Conservation (phyloP, 2,797 vertebrate species). For the Cetoscarus ocellatus region DNA sequence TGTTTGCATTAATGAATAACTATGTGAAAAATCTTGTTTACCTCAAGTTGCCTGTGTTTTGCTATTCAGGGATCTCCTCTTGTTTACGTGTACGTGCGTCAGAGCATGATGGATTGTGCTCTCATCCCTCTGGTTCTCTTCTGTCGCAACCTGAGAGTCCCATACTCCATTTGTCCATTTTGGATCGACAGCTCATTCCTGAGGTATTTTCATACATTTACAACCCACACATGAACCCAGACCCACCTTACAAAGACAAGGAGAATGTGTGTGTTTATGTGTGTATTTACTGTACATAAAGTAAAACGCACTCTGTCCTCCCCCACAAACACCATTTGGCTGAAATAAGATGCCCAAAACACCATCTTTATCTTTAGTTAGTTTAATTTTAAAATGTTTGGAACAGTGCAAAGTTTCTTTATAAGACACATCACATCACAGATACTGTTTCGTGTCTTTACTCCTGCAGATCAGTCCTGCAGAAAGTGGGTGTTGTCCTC, state of each 20-base stretch:
- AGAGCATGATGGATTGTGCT: conserved; percentile 84
- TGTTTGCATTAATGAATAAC: conserved; percentile 49
- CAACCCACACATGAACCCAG: conserved; percentile 9
- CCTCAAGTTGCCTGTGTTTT: conserved; percentile 45
- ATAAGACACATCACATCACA: not conserved
- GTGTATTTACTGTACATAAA: too few species aligned
- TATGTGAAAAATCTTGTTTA: conserved; percentile 44
- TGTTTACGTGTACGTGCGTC: conserved; percentile 88
- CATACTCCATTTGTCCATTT: conserved; percentile 84
- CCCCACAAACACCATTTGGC: not conserved
- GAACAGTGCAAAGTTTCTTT: not conserved
- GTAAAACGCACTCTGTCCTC: not conserved
- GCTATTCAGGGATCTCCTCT: conserved; percentile 80
- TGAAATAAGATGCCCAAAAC: conserved; percentile 8
- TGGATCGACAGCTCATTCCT: conserved; percentile 71
- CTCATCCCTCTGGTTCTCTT: conserved; percentile 89
- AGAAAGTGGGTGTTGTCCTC: conserved; percentile 80
- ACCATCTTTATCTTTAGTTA: not conserved
- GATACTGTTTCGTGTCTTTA: not conserved
- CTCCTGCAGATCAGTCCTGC: conserved; percentile 74
- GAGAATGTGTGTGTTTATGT: not conserved
- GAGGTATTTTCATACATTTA: conserved; percentile 79
- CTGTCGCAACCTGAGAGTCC: conserved; percentile 88
- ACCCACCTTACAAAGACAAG: not conserved
- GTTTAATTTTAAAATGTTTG: conserved; percentile 9